A percentile compares a stretch with the other conserved stretches of the same genome.
These are phyloP conservation scores for Emydocephalus ijimae DNA, from an alignment of 2,113 vertebrate species.

Conservation along the genomic window DNA sequence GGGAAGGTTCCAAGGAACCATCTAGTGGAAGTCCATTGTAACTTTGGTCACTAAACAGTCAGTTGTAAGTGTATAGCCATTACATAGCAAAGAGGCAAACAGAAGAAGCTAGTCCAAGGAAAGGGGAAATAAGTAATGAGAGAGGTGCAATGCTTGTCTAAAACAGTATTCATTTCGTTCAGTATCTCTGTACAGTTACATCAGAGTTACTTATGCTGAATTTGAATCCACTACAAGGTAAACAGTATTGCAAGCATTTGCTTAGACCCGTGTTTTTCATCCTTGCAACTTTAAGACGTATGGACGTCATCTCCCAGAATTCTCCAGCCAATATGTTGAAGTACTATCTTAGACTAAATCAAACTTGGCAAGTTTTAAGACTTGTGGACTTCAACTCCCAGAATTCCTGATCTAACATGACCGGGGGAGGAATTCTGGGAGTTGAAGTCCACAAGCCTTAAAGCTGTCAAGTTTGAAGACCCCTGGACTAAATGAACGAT, in stretches of 20 bases:
- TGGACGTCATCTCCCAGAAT: neutral
- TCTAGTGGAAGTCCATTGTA: no score
- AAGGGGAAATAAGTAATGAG: constrained; percentile 29
- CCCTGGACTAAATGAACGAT: no score
- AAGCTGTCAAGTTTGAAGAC: no score
- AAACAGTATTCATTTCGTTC: constrained; percentile 50
- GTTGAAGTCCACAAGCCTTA: no score
- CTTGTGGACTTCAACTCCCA: no score
- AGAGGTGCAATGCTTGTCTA: constrained; percentile 43
- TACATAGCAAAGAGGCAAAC: constrained; percentile 24
- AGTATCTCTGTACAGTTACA: constrained; percentile 39
- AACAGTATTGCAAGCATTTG: neutral
- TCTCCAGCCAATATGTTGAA: no score
- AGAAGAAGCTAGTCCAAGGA: neutral
- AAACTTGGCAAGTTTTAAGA: no score
- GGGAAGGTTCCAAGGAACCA: neutral
- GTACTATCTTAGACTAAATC: no score
- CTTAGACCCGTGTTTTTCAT: neutral
- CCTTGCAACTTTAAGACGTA: neutral
- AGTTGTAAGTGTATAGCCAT: neutral
- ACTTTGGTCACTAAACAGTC: no score
- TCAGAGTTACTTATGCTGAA: constrained; percentile 53
- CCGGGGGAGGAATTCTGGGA: no score
- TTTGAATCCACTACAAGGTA: constrained; percentile 38
- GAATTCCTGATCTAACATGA: no score